Evolutionary conservation across 2,797 vertebrate species (phyloP), one percentile per base, ranked within the genome.

Genomic region (Gymnoscopelus microlampas): DNA sequence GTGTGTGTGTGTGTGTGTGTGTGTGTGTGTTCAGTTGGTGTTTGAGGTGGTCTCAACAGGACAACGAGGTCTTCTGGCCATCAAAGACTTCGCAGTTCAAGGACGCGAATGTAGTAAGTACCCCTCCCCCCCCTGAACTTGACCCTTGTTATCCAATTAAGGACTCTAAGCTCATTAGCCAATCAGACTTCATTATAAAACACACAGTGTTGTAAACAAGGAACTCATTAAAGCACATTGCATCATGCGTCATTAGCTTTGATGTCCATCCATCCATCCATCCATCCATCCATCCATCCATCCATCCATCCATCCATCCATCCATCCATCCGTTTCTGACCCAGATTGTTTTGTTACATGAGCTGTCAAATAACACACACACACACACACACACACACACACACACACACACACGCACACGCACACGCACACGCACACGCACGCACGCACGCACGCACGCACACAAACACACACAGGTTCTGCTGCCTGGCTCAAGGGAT

Each of bases 81-180:
- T 98, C 80, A 96, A 95, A 87, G 96, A 98, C 88, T 95, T 98
- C 71, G 94, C 94, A 51, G 95, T 98, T 72, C 93, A 97, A 90
- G 96, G 97, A 86, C 97, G 98, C 86, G 95, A 97, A 11, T 98
- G 97, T 81, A 93, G 97, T 98, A 93, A 96, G 97, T 95, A 79
- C 44, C 60, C 66, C 70, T 54, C 14, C 23, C 48, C 44, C 15
- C 32, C 29, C 53, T 35, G 39, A 44, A 44, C 39, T 44, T 44
- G 39, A 44, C 39, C 39, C 8, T 44, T 44, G 39, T 7, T 44
- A 9, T 44, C 39, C 39, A 44, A 44, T 44, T 44, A 44, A 9
- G 39, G 9, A 9, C 39, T 44, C 39, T 44, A 44, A 44, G 39
- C 39, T 44, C 39, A 44, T 44, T 44, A 44, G 39, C 9, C 39